phyloP scores from a whole-genome alignment of 2,797 vertebrate species.

The Anabas testudineus region DNA sequence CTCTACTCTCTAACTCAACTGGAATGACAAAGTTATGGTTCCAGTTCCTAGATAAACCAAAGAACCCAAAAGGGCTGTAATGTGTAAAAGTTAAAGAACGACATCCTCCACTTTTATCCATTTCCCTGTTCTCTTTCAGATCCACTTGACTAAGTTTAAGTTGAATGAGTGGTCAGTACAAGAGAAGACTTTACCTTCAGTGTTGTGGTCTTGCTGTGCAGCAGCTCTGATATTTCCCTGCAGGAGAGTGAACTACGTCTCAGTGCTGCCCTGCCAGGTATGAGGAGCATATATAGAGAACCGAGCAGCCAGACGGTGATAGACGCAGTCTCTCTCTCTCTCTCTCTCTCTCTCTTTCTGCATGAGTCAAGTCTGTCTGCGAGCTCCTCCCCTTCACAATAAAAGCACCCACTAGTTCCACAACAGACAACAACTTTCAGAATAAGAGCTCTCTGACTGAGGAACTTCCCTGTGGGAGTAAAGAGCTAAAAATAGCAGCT shows the following conservation, averaged over 20 bases:
- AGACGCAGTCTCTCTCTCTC: conserved; percentile 58
- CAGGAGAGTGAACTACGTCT: conserved; percentile 52
- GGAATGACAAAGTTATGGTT: background rate
- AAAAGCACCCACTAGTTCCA: conserved; percentile 57
- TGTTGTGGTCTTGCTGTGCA: conserved; percentile 30
- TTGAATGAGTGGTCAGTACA: conserved; percentile 19
- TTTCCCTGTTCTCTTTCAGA: background rate
- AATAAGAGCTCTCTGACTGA: conserved; percentile 84
- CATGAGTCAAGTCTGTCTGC: conserved; percentile 78
- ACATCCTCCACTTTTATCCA: background rate
- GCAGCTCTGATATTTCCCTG: conserved; percentile 63
- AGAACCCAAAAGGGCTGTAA: background rate
- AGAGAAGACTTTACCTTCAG: conserved; percentile 71
- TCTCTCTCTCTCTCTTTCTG: conserved; percentile 44
- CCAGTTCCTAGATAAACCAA: background rate
- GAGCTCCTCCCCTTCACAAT: conserved; percentile 74
- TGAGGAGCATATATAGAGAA: conserved; percentile 84
- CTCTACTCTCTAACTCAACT: conserved; percentile 5
- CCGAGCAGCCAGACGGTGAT: conserved; percentile 80
- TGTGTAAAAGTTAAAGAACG: conserved; percentile 20
- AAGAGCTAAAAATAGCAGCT: conserved; percentile 32
- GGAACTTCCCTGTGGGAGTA: conserved; percentile 28
- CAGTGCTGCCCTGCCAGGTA: conserved; percentile 80
- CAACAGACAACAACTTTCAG: conserved; percentile 75
- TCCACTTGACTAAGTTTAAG: background rate